Base-by-base conservation (phyloP, 2,797 vertebrate genomes). In the Cyclura pinguis region DNA sequence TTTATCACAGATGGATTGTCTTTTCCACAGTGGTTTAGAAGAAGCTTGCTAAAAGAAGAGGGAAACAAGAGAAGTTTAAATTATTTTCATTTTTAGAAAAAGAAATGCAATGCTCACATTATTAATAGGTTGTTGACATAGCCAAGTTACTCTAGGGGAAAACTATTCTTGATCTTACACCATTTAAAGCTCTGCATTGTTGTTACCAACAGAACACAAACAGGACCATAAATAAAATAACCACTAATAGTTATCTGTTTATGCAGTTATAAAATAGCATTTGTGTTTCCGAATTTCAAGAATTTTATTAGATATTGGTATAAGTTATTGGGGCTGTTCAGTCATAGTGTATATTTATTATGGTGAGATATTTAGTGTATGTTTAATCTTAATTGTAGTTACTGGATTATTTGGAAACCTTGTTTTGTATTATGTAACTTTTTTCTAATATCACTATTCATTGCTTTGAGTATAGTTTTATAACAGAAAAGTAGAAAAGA, bases 221-320 rank as follows among this genome's bases (percentile, higher is more conserved):
- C 42, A 87, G 84, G 90, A 78, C 81, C 62, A 3, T 10, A 91
- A 88, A 57, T 59, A 47, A 59, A 59, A 59, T 59, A 59, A 57
- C 18, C 57, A 57, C 4, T 14, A 35, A 81, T 78, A 91, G 80
- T 91, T 72, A 78, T 87, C 82, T 90, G 84, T 16, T 87, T 92
- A 93, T 89, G 92, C 86, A 5, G 80, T 89, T 69, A 92, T 91
- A 90, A 95, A 94, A 90, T 50, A 88, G 78, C 69, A 69, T 84
- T 80, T 0, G 0, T 18, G 1, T 59, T 86, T 86, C 50, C 62
- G 78, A 57, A 69, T 93, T 77, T 0, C 2, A 93, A 0, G 76
- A 87, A 87, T 84, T 47, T 73, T 52, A 52, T 52, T 35, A 3
- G 62, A n/a, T 67, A 24, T 38, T 32, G 50, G 24, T 67, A 67